Conservation (phyloP, 2,888 invertebrate species). For the Melieria omissa region DNA sequence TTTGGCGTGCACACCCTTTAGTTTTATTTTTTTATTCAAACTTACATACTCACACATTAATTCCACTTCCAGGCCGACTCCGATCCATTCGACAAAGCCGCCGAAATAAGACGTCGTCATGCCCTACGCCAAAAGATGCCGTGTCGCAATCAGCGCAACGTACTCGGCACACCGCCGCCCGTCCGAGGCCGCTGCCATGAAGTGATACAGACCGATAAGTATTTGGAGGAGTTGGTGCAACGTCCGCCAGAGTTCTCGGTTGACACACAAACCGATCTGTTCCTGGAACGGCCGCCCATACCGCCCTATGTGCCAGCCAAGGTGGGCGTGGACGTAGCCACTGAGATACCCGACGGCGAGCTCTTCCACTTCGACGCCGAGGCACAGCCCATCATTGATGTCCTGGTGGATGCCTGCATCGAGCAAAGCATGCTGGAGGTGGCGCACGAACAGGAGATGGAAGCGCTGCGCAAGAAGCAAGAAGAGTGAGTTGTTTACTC, state of each 20-base stretch:
- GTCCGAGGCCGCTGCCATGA: constrained; percentile 87
- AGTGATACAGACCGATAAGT: constrained; percentile 89
- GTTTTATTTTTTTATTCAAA: neutral
- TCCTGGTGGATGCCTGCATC: constrained; percentile 87
- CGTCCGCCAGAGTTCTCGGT: constrained; percentile 81
- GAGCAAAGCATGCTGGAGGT: constrained; percentile 91
- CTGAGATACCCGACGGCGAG: constrained; percentile 92
- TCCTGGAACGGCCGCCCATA: constrained; percentile 83
- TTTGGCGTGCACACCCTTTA: too few species aligned
- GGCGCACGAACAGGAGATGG: constrained; percentile 92
- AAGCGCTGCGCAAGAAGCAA: constrained; percentile 78
- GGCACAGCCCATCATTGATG: constrained; percentile 89
- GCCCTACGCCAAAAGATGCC: constrained; percentile 76
- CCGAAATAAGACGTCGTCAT: constrained; percentile 74
- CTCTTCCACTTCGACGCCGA: constrained; percentile 94
- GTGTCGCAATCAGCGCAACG: constrained; percentile 70
- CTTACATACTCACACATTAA: neutral
- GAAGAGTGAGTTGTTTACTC: constrained; percentile 55
- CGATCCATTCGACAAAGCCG: constrained; percentile 64
- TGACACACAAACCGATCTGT: constrained; percentile 88
- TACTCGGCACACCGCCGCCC: constrained; percentile 67
- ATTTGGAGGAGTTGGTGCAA: constrained; percentile 85
- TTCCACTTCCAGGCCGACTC: constrained; percentile 63
- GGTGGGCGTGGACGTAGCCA: constrained; percentile 81
- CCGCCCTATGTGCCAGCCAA: constrained; percentile 83